Conservation (phyloP, 2,113 vertebrate species). For the Sinocyclocheilus rhinocerous region DNA sequence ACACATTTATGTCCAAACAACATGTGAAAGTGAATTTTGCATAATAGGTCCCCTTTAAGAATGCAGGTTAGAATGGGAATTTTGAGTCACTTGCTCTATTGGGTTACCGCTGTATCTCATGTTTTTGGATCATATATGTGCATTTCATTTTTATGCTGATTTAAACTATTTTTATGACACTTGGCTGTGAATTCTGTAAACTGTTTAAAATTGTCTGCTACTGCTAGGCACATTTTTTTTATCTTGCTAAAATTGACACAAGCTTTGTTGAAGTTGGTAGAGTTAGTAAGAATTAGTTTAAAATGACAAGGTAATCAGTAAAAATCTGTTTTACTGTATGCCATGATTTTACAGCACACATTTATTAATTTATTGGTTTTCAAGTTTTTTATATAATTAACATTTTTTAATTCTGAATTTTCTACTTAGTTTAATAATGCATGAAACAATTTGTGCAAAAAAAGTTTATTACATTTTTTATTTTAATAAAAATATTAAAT, state of each 20-base stretch:
- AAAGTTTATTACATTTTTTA: no score
- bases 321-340: background rate
- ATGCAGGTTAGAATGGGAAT: background rate
- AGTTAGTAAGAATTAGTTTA: no score
- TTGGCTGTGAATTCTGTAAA: background rate
- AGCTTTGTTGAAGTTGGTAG: background rate
- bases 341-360: background rate
- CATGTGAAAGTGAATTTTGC: no score
- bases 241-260: background rate
- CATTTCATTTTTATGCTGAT: background rate
- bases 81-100: background rate
- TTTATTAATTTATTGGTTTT: background rate
- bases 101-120: background rate
- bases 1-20: no score
- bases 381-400: no score
- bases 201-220: background rate
- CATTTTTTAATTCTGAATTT: no score
- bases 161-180: background rate
- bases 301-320: background rate
- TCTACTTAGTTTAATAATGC: no score
- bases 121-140: background rate
- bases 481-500: background rate
- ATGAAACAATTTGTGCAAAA: no score
- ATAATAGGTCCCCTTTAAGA: background rate
- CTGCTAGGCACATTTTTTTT: background rate